phyloP scores from a whole-genome alignment of 2,797 vertebrate genomes.

The Pipistrellus nathusii region DNA sequence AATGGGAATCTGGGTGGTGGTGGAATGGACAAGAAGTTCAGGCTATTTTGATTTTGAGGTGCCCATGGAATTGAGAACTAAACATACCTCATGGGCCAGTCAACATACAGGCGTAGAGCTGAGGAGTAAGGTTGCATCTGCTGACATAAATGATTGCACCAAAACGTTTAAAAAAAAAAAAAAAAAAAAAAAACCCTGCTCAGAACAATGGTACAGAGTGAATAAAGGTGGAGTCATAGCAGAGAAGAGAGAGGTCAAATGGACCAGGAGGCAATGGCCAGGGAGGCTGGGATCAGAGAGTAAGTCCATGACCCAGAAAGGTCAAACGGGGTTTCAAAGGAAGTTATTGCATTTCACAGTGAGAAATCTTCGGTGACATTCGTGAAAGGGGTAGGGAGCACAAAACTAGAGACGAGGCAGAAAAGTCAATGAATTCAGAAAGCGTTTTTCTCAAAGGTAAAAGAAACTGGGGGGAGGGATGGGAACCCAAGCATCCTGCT shows the following conservation, averaged over 20 bases:
- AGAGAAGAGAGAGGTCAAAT: background rate
- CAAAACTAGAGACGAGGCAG: background rate
- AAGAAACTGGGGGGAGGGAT: background rate
- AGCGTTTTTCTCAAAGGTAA: background rate
- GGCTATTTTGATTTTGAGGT: background rate
- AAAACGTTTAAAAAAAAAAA: background rate
- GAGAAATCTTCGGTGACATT: conserved; percentile 16
- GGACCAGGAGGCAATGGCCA: background rate
- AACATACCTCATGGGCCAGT: background rate
- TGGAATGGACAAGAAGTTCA: background rate
- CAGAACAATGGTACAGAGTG: background rate
- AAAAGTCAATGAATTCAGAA: conserved; percentile 3
- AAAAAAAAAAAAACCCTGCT: background rate
- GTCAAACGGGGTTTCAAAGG: background rate
- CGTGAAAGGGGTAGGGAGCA: background rate
- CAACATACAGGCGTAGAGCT: background rate
- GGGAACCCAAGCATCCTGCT: background rate
- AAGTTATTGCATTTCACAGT: background rate
- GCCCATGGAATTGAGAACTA: background rate
- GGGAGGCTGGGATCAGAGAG: background rate
- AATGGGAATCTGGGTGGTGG: background rate
- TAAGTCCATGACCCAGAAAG: conserved; percentile 36
- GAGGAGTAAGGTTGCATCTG: background rate
- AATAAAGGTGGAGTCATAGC: background rate
- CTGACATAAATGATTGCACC: background rate